Percentiles rank a stretch among this genome's conserved stretches.
These are phyloP conservation scores for Galendromus occidentalis DNA, from an alignment of 1,140 invertebrate species.

Conservation along the genomic window DNA sequence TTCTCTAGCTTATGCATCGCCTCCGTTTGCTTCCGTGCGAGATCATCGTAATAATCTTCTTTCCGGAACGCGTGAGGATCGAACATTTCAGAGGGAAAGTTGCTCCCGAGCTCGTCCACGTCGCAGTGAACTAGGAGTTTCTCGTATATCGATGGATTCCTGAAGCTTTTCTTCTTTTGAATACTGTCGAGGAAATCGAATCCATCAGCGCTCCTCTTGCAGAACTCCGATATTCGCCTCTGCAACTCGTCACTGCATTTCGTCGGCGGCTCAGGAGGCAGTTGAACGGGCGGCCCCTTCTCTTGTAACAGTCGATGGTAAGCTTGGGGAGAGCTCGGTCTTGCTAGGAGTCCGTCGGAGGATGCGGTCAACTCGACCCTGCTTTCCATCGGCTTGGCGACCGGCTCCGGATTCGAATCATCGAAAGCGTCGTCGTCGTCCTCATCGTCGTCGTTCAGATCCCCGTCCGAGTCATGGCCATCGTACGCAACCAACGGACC, in stretches of 20 bases:
- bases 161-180: conserved; percentile 15
- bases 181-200: conserved; percentile 1
- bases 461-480: not conserved
- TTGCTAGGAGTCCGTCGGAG: no score
- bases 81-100: conserved; percentile 17
- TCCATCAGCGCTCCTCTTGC: not conserved
- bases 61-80: conserved; percentile 12
- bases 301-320: not conserved
- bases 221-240: not conserved
- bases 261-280: not conserved
- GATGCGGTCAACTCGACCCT: not conserved
- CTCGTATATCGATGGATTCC: conserved; percentile 20
- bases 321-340: not conserved
- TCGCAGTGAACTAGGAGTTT: conserved; percentile 16
- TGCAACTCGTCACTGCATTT: not conserved
- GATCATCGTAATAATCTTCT: conserved; percentile 11
- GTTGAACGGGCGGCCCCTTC: not conserved
- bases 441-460: not conserved
- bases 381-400: not conserved
- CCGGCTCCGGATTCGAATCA: not conserved
- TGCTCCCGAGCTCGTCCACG: conserved; percentile 18
- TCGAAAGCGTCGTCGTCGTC: not conserved
- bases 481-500: conserved; percentile 4
- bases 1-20: conserved; percentile 7
- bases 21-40: not conserved